Conservation (phyloP, 1,140 invertebrate genomes). For the Hydropsyche tenuis region DNA sequence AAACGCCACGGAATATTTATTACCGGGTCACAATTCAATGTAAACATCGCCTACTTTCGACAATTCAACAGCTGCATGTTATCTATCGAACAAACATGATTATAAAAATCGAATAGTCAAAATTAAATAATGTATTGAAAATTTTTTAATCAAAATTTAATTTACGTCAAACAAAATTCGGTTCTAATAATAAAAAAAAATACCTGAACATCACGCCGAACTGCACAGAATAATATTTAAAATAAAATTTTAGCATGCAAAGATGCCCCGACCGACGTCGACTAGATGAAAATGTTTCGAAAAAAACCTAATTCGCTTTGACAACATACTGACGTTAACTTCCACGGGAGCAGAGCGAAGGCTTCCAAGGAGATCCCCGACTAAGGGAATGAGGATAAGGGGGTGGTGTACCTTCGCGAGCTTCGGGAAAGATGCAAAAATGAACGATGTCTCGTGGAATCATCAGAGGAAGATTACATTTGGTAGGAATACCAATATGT, state of each 20-base stretch:
- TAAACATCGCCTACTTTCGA: not conserved
- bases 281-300: slow-evolving; percentile 50
- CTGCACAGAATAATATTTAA: slow-evolving; percentile 43
- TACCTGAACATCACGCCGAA: slow-evolving; percentile 15
- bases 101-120: too few relatives aligned
- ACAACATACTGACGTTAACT: slow-evolving; percentile 50
- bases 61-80: not conserved
- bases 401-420: not conserved
- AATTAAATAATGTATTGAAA: too few relatives aligned
- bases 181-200: not conserved
- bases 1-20: slow-evolving; percentile 13
- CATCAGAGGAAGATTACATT: slow-evolving; percentile 41
- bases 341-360: slow-evolving; percentile 26
- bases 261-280: slow-evolving; percentile 47
- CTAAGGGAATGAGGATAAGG: not conserved
- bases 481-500: slow-evolving; percentile 27
- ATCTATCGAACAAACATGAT: too few relatives aligned
- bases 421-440: slow-evolving; percentile 2
- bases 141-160: too few relatives aligned
- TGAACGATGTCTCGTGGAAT: slow-evolving; percentile 27
- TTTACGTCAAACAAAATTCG: not conserved
- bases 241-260: slow-evolving; percentile 49
- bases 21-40: too few relatives aligned
- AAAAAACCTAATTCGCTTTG: slow-evolving; percentile 51
- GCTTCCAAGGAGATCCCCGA: slow-evolving; percentile 24